phyloP scores from a whole-genome alignment of 2,113 vertebrate genomes.

The Zosterops japonicus region DNA sequence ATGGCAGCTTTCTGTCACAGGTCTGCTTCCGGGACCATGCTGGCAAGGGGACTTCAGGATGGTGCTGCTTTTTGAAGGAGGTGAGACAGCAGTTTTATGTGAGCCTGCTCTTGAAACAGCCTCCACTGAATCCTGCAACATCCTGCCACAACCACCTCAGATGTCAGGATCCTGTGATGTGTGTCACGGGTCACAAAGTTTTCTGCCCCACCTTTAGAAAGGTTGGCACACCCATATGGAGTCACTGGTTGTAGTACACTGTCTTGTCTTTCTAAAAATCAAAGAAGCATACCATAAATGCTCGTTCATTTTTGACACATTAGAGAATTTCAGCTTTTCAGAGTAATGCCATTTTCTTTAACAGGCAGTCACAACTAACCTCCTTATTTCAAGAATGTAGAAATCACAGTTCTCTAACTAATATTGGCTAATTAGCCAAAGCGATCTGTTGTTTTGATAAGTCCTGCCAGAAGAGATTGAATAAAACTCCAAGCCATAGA shows the following conservation, averaged over 20 bases:
- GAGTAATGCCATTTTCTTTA: not conserved
- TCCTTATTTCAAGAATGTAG: not conserved
- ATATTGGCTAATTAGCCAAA: slow-evolving; percentile 24
- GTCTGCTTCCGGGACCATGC: rapidly evolving
- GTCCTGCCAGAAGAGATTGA: slow-evolving; percentile 3
- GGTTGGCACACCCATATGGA: not conserved
- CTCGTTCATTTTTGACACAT: not conserved
- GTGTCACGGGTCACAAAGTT: rapidly evolving
- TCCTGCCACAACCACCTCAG: not conserved
- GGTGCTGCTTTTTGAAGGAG: not conserved
- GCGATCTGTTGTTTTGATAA: slow-evolving; percentile 18
- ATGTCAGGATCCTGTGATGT: not conserved
- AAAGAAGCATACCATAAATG: not conserved
- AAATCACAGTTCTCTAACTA: slow-evolving; percentile 12
- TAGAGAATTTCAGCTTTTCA: not conserved
- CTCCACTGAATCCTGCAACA: not conserved
- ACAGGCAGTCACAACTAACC: not conserved
- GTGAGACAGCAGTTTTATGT: not conserved
- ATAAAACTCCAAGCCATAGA: not conserved
- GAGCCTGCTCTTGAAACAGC: not conserved
- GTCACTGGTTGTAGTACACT: not conserved
- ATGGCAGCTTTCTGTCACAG: not conserved
- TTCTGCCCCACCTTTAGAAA: not conserved
- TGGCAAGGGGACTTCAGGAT: not conserved
- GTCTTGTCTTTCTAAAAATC: not conserved